A percentile compares a stretch with the other conserved stretches of the same genome.
These are phyloP conservation scores for Hanleya hanleyi DNA, from an alignment of 2,888 invertebrate species.

Conservation along the genomic window DNA sequence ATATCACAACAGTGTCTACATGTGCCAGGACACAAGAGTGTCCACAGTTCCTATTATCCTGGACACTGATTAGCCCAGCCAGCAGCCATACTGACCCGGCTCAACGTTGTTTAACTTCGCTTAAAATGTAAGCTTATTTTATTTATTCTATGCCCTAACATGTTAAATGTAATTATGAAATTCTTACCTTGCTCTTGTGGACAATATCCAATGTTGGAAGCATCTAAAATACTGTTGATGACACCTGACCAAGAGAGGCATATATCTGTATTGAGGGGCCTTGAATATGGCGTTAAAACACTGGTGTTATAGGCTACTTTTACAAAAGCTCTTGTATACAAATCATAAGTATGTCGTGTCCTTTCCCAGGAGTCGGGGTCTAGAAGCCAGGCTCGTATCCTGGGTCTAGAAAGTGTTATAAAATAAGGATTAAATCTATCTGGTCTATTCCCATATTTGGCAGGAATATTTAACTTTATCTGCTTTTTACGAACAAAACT, in stretches of 20 bases:
- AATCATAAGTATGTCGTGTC: constrained; percentile 23
- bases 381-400: constrained; percentile 54
- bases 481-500: constrained; percentile 18
- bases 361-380: constrained; percentile 39
- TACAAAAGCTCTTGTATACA: constrained; percentile 38
- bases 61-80: too few species aligned
- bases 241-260: constrained; percentile 50
- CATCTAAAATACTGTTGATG: constrained; percentile 29
- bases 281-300: constrained; percentile 48
- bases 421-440: constrained; percentile 46
- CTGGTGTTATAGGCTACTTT: constrained; percentile 41
- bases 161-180: not conserved
- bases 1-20: too few species aligned
- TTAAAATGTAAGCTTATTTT: too few species aligned
- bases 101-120: too few species aligned
- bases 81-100: too few species aligned
- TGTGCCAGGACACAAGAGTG: too few species aligned
- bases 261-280: constrained; percentile 37
- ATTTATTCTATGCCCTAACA: not conserved
- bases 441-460: constrained; percentile 45
- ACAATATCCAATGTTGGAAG: constrained; percentile 38
- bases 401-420: constrained; percentile 33
- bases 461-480: constrained; percentile 40
- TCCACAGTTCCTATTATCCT: too few species aligned
- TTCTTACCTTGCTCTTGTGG: constrained; percentile 45